These are phyloP conservation scores for Rhagoletis pomonella DNA, from an alignment of 1,140 invertebrate genomes.

Conservation along the genomic window DNA sequence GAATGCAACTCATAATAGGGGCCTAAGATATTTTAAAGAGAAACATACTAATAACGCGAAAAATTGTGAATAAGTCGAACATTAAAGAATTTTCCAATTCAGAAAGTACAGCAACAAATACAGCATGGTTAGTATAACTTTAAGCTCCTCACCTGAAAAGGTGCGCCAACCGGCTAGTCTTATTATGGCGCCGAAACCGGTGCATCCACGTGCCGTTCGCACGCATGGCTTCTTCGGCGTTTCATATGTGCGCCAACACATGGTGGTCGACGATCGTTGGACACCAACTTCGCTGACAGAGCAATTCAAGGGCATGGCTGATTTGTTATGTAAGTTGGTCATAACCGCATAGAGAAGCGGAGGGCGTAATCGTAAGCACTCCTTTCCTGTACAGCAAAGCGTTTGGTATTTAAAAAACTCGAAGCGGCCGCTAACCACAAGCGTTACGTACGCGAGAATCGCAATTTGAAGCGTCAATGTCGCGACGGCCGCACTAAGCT, in stretches of 20 bases:
- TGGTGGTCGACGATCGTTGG: conserved; percentile 69
- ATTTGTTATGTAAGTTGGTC: conserved; percentile 66
- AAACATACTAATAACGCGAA: not conserved
- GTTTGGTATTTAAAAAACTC: conserved; percentile 64
- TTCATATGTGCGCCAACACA: conserved; percentile 65
- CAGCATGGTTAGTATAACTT: not conserved
- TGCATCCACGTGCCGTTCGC: conserved; percentile 65
- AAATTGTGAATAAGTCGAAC: not conserved
- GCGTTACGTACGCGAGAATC: conserved; percentile 62
- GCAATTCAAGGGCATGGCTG: conserved; percentile 67
- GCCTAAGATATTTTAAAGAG: too few relatives aligned
- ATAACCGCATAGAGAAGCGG: not conserved
- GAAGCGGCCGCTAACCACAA: conserved; percentile 66
- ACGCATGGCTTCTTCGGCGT: conserved; percentile 70
- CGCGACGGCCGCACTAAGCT: conserved; percentile 68
- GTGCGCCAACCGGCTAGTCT: conserved; percentile 48
- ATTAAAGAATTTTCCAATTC: not conserved
- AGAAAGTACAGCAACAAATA: not conserved
- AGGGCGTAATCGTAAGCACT: not conserved
- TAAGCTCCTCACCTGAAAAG: not conserved
- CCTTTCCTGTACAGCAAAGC: conserved; percentile 60
- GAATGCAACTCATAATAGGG: too few relatives aligned
- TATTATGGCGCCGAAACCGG: conserved; percentile 65
- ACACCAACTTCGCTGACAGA: conserved; percentile 65
- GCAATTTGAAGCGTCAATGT: conserved; percentile 65